These are phyloP conservation scores for Gracilinanus agilis DNA, from an alignment of 2,113 vertebrate genomes.

Conservation along the genomic window DNA sequence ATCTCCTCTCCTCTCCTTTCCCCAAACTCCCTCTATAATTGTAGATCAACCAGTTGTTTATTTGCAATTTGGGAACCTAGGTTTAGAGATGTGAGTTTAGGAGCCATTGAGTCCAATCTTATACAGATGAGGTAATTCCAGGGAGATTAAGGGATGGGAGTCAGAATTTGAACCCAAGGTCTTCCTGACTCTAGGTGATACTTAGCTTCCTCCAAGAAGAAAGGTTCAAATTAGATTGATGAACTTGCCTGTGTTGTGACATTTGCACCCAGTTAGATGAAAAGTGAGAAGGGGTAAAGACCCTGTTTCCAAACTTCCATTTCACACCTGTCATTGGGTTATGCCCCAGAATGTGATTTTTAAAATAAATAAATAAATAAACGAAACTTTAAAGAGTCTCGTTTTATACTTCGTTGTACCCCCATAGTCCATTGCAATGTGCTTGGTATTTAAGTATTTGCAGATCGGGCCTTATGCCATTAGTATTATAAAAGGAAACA, in stretches of 20 bases:
- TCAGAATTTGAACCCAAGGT: neutral
- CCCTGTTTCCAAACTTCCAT: neutral
- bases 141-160: neutral
- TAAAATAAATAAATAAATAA: neutral
- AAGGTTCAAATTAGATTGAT: neutral
- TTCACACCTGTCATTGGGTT: neutral
- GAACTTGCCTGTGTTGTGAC: neutral
- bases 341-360: neutral
- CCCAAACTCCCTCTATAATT: neutral
- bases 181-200: neutral
- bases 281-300: neutral
- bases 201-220: neutral
- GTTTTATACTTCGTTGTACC: neutral
- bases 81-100: neutral
- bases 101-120: neutral
- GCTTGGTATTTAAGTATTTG: neutral
- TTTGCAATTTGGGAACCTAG: neutral
- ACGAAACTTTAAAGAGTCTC: neutral
- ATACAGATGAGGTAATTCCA: neutral
- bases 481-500: neutral
- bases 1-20: neutral
- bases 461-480: neutral
- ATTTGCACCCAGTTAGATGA: neutral
- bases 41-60: neutral
- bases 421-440: neutral